A percentile compares a stretch with the other conserved stretches of the same genome.
Conservation (phyloP, 2,113 vertebrate genomes). For the Candoia aspera region DNA sequence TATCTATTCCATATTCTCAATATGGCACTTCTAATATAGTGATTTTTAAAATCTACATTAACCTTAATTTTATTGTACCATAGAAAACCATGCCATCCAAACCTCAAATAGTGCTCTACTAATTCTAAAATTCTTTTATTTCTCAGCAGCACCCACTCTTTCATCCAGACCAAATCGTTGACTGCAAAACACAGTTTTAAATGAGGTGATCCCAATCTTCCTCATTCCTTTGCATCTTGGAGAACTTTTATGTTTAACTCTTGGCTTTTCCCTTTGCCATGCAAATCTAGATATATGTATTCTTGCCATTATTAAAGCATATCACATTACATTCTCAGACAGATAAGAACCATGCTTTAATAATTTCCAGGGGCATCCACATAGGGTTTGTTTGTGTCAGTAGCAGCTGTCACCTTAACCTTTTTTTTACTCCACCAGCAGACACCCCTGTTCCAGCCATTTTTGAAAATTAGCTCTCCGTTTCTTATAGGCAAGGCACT, state of each 20-base stretch:
- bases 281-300: background rate
- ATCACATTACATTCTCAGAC: background rate
- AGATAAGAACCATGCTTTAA: background rate
- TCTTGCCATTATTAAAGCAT: slow-evolving; percentile 11
- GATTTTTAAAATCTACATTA: background rate
- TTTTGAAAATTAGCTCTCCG: background rate
- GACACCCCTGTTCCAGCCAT: background rate
- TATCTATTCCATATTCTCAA: background rate
- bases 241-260: background rate
- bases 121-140: background rate
- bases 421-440: background rate
- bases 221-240: background rate
- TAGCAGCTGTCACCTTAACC: background rate
- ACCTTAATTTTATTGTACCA: background rate
- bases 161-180: background rate
- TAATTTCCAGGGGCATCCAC: background rate
- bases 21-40: background rate
- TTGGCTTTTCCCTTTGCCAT: accelerated
- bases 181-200: background rate
- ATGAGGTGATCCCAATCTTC: background rate
- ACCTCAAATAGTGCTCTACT: background rate
- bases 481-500: background rate
- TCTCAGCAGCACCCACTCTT: background rate
- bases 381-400: background rate
- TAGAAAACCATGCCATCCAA: background rate